Percentiles rank a stretch among this genome's conserved stretches.
Conservation (phyloP, 2,888 invertebrate species). For the Tenthredo scrophulariae region DNA sequence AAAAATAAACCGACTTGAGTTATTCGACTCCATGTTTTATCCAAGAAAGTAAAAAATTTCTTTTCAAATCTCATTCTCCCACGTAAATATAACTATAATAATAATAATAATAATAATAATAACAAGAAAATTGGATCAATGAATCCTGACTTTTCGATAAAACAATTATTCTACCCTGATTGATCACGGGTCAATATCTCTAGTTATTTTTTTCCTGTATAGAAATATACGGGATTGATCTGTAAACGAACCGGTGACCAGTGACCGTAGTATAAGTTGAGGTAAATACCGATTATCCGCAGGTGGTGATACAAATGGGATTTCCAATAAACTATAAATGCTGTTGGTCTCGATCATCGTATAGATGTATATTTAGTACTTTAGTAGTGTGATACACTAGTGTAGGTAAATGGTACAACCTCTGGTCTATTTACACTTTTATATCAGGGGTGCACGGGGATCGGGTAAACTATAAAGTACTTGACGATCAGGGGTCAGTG, state of each 20-base stretch:
- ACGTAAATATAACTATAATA: not conserved
- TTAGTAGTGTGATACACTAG: not conserved
- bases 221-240: not conserved
- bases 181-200: not conserved
- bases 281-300: slow-evolving; percentile 56
- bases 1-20: slow-evolving; percentile 5
- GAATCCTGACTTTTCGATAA: slow-evolving; percentile 1
- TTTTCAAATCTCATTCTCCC: not conserved
- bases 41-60: too few relatives aligned
- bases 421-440: not conserved
- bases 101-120: too few relatives aligned
- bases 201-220: not conserved
- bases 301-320: slow-evolving; percentile 57
- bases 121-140: not conserved
- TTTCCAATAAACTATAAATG: slow-evolving; percentile 47
- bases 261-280: slow-evolving; percentile 34
- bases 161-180: not conserved
- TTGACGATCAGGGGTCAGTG: not conserved
- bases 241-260: slow-evolving; percentile 8
- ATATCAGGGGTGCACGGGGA: not conserved
- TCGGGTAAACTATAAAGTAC: slow-evolving; percentile 1
- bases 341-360: slow-evolving; percentile 22
- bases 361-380: slow-evolving; percentile 6
- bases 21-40: not conserved
- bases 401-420: not conserved